These are phyloP conservation scores for Akabosia matsudoensis DNA, from an alignment of 1,140 invertebrate species.

Conservation along the genomic window DNA sequence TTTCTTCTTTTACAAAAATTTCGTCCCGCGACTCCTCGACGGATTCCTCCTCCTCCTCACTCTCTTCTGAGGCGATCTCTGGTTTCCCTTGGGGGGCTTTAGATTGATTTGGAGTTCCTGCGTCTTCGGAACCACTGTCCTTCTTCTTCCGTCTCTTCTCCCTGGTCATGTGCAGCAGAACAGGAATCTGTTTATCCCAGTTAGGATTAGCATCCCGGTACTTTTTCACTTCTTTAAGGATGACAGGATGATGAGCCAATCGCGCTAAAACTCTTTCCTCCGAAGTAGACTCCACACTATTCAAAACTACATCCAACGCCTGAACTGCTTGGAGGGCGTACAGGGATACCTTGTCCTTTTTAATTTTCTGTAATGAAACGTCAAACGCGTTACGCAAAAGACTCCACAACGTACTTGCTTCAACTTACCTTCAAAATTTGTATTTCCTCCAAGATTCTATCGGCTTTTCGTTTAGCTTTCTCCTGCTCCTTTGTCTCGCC, in stretches of 20 bases:
- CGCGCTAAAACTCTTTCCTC: conserved; percentile 33
- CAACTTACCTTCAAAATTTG: conserved; percentile 37
- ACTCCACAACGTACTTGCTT: not conserved
- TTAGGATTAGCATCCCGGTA: conserved; percentile 42
- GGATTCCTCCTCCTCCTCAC: not conserved
- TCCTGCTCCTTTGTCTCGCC: conserved; percentile 27
- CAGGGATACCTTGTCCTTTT: conserved; percentile 35
- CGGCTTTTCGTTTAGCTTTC: conserved; percentile 39
- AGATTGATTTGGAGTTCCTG: not conserved
- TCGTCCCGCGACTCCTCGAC: conserved; percentile 27
- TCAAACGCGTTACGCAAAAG: not conserved
- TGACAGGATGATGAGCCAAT: conserved; percentile 24
- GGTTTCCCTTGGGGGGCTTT: not conserved
- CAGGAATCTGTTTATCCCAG: conserved; percentile 45
- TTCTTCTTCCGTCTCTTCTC: conserved; percentile 1
- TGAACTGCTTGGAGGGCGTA: conserved; percentile 33
- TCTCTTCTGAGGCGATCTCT: not conserved
- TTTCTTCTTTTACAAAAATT: conserved; percentile 27
- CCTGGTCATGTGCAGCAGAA: conserved; percentile 32
- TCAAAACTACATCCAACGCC: not conserved
- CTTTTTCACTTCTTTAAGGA: conserved; percentile 32
- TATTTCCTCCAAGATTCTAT: conserved; percentile 38
- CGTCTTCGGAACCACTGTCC: not conserved
- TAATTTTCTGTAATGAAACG: conserved; percentile 33
- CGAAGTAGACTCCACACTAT: not conserved